Conservation (phyloP, 2,113 vertebrate genomes). For the Carollia perspicillata region DNA sequence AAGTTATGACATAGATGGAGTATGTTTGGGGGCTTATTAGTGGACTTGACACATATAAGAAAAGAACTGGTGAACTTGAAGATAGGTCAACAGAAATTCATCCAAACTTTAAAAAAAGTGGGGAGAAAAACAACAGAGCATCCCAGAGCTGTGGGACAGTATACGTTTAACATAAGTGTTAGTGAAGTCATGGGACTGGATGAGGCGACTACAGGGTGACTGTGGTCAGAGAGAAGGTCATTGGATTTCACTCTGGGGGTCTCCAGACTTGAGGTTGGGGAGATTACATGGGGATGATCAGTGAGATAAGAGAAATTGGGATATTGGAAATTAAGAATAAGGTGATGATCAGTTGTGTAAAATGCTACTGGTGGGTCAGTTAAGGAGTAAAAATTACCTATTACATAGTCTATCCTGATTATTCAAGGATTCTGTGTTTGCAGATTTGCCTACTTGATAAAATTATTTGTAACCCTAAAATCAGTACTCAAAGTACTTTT, state of each 20-base stretch:
- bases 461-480: background rate
- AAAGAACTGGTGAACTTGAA: background rate
- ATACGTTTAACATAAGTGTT: background rate
- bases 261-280: background rate
- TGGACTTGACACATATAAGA: background rate
- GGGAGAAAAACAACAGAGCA: background rate
- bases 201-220: background rate
- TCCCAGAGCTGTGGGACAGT: background rate
- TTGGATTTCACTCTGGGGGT: background rate
- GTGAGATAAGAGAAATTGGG: background rate
- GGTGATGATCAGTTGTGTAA: background rate
- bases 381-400: background rate
- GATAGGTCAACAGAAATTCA: background rate
- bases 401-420: background rate
- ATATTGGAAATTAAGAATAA: background rate
- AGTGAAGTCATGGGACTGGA: background rate
- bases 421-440: slow-evolving; percentile 10
- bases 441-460: background rate
- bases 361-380: background rate
- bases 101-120: background rate
- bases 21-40: background rate
- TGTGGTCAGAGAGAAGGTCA: background rate
- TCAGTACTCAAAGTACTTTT: background rate
- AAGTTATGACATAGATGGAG: background rate
- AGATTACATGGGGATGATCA: background rate